A percentile compares a stretch with the other conserved stretches of the same genome.
These are phyloP conservation scores for Antheraea pernyi DNA, from an alignment of 1,140 invertebrate species.

Conservation along the genomic window DNA sequence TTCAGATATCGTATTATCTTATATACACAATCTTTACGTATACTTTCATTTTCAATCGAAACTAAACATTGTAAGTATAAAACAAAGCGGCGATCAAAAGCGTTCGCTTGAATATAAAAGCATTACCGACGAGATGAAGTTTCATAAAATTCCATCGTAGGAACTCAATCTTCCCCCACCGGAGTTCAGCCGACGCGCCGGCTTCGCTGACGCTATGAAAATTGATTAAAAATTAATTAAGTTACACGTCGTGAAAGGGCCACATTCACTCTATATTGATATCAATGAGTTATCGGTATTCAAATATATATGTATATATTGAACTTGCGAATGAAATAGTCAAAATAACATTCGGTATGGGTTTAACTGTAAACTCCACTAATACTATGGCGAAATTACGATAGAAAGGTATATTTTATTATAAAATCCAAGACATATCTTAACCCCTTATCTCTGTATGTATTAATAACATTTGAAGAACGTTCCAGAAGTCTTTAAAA, in stretches of 20 bases:
- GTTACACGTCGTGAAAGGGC: not conserved
- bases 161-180: conserved; percentile 29
- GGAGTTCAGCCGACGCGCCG: not conserved
- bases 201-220: conserved; percentile 25
- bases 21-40: too few relatives aligned
- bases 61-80: conserved; percentile 1
- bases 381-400: too few relatives aligned
- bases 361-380: too few relatives aligned
- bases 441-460: too few relatives aligned
- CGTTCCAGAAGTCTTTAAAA: too few relatives aligned
- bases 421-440: too few relatives aligned
- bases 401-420: too few relatives aligned
- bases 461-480: too few relatives aligned
- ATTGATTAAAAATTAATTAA: conserved; percentile 43
- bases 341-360: too few relatives aligned
- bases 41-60: not conserved
- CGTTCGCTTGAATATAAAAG: conserved; percentile 20
- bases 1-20: too few relatives aligned
- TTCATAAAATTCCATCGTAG: conserved; percentile 34
- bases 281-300: not conserved
- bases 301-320: too few relatives aligned
- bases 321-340: too few relatives aligned
- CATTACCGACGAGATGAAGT: conserved; percentile 28
- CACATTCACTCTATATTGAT: not conserved
- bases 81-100: not conserved